Evolutionary conservation across 2,113 vertebrate species (phyloP), one percentile per base, ranked within the genome.

Genomic region (Kryptolebias marmoratus): DNA sequence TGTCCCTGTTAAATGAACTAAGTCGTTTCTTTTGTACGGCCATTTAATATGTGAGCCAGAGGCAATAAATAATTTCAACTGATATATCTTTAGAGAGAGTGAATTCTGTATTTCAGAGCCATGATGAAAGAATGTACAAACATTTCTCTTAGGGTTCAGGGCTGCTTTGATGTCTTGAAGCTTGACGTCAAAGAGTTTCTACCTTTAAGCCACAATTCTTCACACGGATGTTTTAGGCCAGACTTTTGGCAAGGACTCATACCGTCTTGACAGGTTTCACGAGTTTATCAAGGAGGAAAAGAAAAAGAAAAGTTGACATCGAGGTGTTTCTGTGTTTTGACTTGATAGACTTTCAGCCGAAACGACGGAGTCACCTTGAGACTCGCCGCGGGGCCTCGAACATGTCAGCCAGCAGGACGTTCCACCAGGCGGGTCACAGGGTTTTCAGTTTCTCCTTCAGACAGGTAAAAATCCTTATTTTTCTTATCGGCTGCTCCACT

Each of bases 281-380:
- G 59, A 49, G 52, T 54, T 71, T 2, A 0, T 71, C 68, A 71
- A 10, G 7, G 22, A 22, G 22, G 22, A 3, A 49, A 30, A 58
- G 11, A 22, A 58, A 73, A 69, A 61, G 49, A 56, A 5, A 42
- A 10, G 39, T 71, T 66, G 80, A 68, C 56, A 80, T 83, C 68
- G 42, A 5, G 50, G 15, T n/a, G 32, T 71, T 52, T 68, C 54
- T 56, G 53, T 71, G 65, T 83, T 87, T 22, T 89, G 83, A 73
- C 86, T 87, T 89, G n/a, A 81, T 77, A 30, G 80, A 67, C 73
- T 86, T 77, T 50, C 31, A 62, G 75, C 57, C 61, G 64, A 78
- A 76, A 58, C 74, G 68, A 77, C 36, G 1, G 54, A 77, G 69
- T 75, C 45, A 73, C 71, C 47, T 67, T 65, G 66, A 70, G 81